phyloP scores from a whole-genome alignment of 2,888 invertebrate genomes.

The Campoplex nolae region DNA sequence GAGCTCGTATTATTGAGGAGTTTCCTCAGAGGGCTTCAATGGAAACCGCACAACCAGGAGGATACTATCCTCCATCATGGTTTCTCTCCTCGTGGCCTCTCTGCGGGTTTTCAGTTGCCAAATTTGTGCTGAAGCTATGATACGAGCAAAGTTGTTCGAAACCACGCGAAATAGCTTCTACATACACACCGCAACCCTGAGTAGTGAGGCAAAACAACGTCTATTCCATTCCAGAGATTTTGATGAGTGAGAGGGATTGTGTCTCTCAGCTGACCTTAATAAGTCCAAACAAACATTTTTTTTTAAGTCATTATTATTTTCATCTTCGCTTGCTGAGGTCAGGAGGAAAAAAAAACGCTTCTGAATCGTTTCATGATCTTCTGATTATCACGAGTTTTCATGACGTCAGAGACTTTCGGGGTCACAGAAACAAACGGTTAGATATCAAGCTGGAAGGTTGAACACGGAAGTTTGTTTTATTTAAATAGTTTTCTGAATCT shows the following conservation, averaged over 20 bases:
- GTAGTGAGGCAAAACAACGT: conserved; percentile 29
- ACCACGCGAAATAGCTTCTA: conserved; percentile 30
- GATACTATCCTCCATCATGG: conserved; percentile 31
- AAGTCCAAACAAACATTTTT: not conserved
- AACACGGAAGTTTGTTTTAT: not conserved
- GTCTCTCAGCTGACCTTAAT: not conserved
- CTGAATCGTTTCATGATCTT: not conserved
- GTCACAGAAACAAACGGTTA: not conserved
- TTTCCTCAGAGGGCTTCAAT: conserved; percentile 42
- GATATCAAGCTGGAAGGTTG: not conserved
- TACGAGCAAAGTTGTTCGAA: conserved; percentile 31
- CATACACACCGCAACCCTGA: conserved; percentile 51
- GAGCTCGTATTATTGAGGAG: conserved; percentile 57
- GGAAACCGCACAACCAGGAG: conserved; percentile 48
- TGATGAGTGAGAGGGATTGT: not conserved
- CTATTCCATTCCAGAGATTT: not conserved
- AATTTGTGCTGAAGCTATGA: conserved; percentile 42
- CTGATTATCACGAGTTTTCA: not conserved
- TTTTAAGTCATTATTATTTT: not conserved
- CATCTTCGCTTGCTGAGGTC: not conserved
- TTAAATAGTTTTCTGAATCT: not conserved
- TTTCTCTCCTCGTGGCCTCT: conserved; percentile 33
- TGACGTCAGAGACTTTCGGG: not conserved
- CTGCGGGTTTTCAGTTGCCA: conserved; percentile 50
- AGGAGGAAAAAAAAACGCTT: not conserved